Base-by-base conservation (phyloP, 2,113 vertebrate genomes). In the Oryzias celebensis region DNA sequence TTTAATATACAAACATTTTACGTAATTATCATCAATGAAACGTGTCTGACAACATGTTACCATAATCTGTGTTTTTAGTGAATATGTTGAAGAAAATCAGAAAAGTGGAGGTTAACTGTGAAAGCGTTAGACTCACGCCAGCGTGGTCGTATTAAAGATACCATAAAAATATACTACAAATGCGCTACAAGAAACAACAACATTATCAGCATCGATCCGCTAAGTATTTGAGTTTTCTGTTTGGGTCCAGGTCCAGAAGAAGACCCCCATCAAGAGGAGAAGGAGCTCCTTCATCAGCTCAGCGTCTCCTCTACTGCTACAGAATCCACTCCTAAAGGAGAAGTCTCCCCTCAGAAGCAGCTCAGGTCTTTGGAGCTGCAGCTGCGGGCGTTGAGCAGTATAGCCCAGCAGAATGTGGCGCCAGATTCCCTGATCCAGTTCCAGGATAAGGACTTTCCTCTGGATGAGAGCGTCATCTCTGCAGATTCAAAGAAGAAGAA, bases 381-480 rank as follows among this genome's bases (percentile, higher is more conserved):
- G 61, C 64, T 90, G 58, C 62, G 72, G 57, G 50, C 51, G 5
- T 31, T 86, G 44, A 51, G 66, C 23, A 54, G 42, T 0, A 50
- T 53, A 0, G 5, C 56, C 15, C 13, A 28, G 54, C 52, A 58
- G n/a, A 64, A 77, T 23, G n/a, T 2, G 1, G 52, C 69, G n/a
- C 59, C 56, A 0, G 75, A 80, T 6, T 68, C 80, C 1, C 49
- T 62, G 4, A 87, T 92, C 8, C 78, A 88, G 23, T 90, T 93
- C 70, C 78, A 89, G 0, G 92, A 93, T 15, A 24, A 46, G 0
- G 80, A 84, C 43, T 92, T 88, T 61, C 82, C 81, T 0, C 51
- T 80, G 28, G 75, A 87, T 0, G 50, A 64, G 24, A 50, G 18
- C 59, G 0, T 68, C 0, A 15, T 70, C 8, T 57, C 23, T 2